Evolutionary conservation across 2,888 invertebrate genomes (phyloP).

Genomic region (Limnephilus rhombicus): DNA sequence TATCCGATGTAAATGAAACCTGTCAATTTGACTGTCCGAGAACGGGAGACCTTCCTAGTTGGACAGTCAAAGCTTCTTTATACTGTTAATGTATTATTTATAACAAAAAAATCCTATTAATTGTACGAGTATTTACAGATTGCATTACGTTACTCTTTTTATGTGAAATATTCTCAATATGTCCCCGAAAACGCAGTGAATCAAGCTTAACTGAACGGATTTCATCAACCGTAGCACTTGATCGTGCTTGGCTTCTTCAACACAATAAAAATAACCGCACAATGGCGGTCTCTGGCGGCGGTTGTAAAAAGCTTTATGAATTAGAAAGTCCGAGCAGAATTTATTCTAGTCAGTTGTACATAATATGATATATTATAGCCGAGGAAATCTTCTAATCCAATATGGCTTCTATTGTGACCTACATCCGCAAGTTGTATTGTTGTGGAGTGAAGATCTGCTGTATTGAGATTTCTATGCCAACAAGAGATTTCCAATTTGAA

Average conservation of each 20-base stretch:
- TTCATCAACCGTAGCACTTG: neutral
- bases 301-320: neutral
- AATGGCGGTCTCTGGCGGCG: neutral
- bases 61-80: too few species aligned
- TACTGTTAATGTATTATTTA: too few species aligned
- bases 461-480: too few species aligned
- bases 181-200: neutral
- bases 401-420: neutral
- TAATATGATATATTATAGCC: neutral
- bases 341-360: neutral
- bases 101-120: too few species aligned
- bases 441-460: neutral
- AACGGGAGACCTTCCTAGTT: too few species aligned
- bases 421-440: neutral
- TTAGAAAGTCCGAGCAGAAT: neutral
- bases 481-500: too few species aligned
- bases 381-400: neutral
- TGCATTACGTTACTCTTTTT: neutral
- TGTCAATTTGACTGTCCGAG: too few species aligned
- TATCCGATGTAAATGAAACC: too few species aligned
- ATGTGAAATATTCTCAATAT: neutral
- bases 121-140: neutral
- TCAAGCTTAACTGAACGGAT: neutral
- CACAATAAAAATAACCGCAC: neutral
- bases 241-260: neutral